Evolutionary conservation across 2,113 vertebrate species (phyloP).

Genomic region (Archilochus colubris): DNA sequence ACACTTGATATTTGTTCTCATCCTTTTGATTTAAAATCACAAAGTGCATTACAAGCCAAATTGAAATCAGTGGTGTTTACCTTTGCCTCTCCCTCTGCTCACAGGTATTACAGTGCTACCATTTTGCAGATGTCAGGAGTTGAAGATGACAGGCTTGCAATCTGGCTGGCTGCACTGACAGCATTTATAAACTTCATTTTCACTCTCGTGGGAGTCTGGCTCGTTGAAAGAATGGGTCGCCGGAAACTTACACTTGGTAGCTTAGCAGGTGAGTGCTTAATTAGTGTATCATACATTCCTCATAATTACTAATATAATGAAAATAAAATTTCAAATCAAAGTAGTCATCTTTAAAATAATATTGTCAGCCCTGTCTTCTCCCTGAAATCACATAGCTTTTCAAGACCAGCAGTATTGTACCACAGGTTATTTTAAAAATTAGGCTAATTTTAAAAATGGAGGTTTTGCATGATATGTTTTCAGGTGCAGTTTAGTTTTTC

Average conservation of each 20-base stretch:
- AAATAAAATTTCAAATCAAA: background rate
- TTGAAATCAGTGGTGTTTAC: background rate
- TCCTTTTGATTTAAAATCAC: background rate
- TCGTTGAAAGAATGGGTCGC: slow-evolving; percentile 93
- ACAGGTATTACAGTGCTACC: slow-evolving; percentile 98
- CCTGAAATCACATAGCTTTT: background rate
- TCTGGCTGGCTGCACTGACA: slow-evolving; percentile 92
- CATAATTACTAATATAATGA: background rate
- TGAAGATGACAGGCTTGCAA: slow-evolving; percentile 89
- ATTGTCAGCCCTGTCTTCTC: background rate
- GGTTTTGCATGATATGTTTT: background rate
- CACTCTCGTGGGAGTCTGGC: slow-evolving; percentile 94
- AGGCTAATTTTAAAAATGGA: background rate
- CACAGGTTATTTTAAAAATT: background rate
- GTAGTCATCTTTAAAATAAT: background rate
- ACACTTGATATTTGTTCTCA: background rate
- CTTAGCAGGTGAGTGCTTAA: slow-evolving; percentile 82
- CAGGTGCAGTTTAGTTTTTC: background rate
- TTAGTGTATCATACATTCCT: background rate
- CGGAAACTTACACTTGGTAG: slow-evolving; percentile 92
- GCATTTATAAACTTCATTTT: slow-evolving; percentile 97
- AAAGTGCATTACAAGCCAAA: background rate
- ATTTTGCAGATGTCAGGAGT: slow-evolving; percentile 99
- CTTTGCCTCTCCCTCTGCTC: background rate
- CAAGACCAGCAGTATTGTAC: background rate